Conservation (phyloP, 2,797 vertebrate genomes). For the Hydrophis major region DNA sequence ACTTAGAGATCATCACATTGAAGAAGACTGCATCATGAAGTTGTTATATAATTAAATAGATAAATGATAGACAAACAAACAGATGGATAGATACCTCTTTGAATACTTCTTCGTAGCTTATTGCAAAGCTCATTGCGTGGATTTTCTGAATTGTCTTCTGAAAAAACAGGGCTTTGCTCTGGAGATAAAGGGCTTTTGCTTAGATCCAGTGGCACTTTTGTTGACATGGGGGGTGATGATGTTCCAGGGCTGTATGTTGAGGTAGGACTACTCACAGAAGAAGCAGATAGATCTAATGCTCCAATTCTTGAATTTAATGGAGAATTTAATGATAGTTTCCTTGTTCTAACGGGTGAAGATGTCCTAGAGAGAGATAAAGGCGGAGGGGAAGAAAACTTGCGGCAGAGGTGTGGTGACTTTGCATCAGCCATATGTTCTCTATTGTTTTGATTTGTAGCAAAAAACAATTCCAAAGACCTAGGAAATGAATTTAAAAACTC, state of each 20-base stretch:
- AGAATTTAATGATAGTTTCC: slow-evolving; percentile 92
- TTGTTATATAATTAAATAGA: not conserved
- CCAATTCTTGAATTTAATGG: slow-evolving; percentile 83
- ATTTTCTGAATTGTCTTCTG: slow-evolving; percentile 79
- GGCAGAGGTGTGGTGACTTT: slow-evolving; percentile 90
- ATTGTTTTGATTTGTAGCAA: slow-evolving; percentile 90
- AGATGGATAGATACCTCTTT: slow-evolving; percentile 76
- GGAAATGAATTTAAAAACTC: slow-evolving; percentile 17
- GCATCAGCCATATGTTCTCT: slow-evolving; percentile 85
- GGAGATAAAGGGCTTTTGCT: slow-evolving; percentile 80
- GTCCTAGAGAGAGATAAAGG: slow-evolving; percentile 87
- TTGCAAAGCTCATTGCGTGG: slow-evolving; percentile 84
- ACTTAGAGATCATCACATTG: not conserved
- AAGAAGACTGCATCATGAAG: not conserved
- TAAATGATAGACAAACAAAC: not conserved
- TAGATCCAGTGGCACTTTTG: slow-evolving; percentile 79
- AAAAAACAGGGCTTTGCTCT: slow-evolving; percentile 79
- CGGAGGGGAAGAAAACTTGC: slow-evolving; percentile 95
- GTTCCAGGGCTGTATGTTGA: slow-evolving; percentile 75
- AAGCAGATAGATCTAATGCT: slow-evolving; percentile 83
- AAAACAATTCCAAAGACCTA: slow-evolving; percentile 95
- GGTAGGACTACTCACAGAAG: slow-evolving; percentile 73
- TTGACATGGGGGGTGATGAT: slow-evolving; percentile 81
- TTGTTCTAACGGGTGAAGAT: slow-evolving; percentile 87
- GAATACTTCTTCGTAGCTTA: slow-evolving; percentile 87